These are phyloP conservation scores for Neodiprion fabricii DNA, from an alignment of 1,140 invertebrate genomes.

Conservation along the genomic window DNA sequence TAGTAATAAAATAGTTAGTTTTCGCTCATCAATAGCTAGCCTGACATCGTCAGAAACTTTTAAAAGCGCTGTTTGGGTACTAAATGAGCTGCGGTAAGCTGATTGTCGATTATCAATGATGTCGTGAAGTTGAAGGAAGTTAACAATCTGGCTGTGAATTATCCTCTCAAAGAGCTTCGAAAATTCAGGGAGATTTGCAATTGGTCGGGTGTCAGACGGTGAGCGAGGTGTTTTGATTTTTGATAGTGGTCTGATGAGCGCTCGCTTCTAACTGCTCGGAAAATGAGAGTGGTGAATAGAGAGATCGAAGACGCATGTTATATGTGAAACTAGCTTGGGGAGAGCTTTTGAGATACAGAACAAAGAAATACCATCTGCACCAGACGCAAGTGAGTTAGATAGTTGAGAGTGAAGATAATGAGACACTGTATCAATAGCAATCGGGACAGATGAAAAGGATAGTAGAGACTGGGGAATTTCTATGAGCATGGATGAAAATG, in stretches of 20 bases:
- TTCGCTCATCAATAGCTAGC: not conserved
- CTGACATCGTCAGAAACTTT: not conserved
- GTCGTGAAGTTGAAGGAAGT: not conserved
- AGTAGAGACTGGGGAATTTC: too few relatives aligned
- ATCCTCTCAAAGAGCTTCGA: not conserved
- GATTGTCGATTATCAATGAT: not conserved
- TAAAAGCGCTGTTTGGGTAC: not conserved
- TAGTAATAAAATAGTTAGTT: not conserved
- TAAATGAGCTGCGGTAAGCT: not conserved
- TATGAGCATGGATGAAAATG: too few relatives aligned
- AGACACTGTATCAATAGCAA: too few relatives aligned
- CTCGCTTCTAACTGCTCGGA: not conserved
- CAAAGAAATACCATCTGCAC: too few relatives aligned
- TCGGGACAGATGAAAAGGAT: too few relatives aligned
- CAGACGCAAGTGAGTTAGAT: too few relatives aligned
- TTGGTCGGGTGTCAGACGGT: not conserved
- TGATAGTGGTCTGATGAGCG: not conserved
- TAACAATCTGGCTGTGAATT: not conserved
- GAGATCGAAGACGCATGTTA: not conserved
- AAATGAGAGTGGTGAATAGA: not conserved
- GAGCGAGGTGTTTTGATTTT: not conserved
- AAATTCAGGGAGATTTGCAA: not conserved
- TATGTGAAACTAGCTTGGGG: not conserved
- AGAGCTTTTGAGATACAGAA: too few relatives aligned
- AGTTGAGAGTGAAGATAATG: too few relatives aligned